Evolutionary conservation across 2,888 invertebrate species (phyloP).

Genomic region (Lithophane leautieri): DNA sequence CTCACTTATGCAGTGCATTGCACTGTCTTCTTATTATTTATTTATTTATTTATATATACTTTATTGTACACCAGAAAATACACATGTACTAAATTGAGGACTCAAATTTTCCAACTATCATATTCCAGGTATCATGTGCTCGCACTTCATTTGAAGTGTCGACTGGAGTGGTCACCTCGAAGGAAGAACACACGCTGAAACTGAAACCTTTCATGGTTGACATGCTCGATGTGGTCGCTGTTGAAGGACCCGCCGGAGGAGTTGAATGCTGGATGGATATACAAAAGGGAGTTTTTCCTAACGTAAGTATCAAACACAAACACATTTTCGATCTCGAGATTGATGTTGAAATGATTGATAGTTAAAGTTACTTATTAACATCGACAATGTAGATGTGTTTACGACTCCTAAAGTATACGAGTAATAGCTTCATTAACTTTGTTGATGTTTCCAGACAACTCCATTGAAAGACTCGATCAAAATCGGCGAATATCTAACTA

Average conservation of each 20-base stretch:
- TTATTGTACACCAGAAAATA: too few relatives aligned
- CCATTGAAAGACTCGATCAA: constrained; percentile 92
- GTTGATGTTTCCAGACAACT: constrained; percentile 83
- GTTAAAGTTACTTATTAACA: neutral
- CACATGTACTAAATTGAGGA: neutral
- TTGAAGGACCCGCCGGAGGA: constrained; percentile 91
- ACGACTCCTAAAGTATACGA: neutral
- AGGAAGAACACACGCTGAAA: constrained; percentile 82
- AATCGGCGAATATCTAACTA: constrained; percentile 93
- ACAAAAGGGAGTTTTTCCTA: constrained; percentile 92
- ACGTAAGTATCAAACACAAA: constrained; percentile 81
- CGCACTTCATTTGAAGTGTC: constrained; percentile 84
- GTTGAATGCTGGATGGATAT: constrained; percentile 95
- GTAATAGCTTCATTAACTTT: neutral
- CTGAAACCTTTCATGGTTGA: constrained; percentile 93
- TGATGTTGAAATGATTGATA: neutral
- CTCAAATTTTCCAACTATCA: neutral
- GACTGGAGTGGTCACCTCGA: constrained; percentile 71
- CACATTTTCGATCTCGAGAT: neutral
- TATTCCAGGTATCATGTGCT: constrained; percentile 84
- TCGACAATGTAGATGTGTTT: neutral
- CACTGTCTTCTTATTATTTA: neutral
- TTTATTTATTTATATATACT: too few relatives aligned
- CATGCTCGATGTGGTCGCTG: constrained; percentile 92
- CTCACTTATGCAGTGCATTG: neutral